Evolutionary conservation across 2,888 invertebrate genomes (phyloP), one percentile per base, ranked within the genome.

Genomic region (Phalera bucephala): DNA sequence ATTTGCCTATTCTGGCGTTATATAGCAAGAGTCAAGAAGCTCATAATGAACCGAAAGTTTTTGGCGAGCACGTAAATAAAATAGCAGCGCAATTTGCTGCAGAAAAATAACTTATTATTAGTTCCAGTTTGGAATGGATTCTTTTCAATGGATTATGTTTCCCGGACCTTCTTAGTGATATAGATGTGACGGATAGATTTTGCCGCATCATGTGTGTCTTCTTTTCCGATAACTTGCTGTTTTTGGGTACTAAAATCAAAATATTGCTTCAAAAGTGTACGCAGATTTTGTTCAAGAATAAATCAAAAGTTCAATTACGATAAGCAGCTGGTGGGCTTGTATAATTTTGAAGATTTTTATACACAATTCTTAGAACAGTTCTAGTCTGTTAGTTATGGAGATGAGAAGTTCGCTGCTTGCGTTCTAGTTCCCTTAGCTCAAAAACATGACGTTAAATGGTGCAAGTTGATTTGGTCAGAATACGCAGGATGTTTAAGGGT

Each of bases 391-490:
- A 98, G 98, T 36, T 98, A 97, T 75, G 97, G 97, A 0, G 95
- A 97, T 77, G 88, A 92, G 22, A 86, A 94, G 5, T 98, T 98
- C 79, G 94, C 95, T 3, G 93, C 95, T 32, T 93, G 94, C 55
- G 84, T 98, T 17, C 74, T 98, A 31, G 91, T 97, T n/a, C 97
- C 98, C 0, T 72, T 97, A 41, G 94, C 95, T 9, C 97, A 96
- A 70, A 92, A 91, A 47, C 95, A 96, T 59, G 92, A 94, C 64
- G 87, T 92, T 1, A 93, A 95, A 72, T 95, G 94, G 90, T 91
- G 96, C 27, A 95, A 95, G 72, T 90, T 95, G n/a, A 76, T 97
- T 21, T 97, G 97, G 97, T 96, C 95, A 0, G 97, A 98, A 80
- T 95, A 97, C 70, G 93, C 94, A 3, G 93, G 93, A 3, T 93